A percentile compares a stretch with the other conserved stretches of the same genome.
These are phyloP conservation scores for Ephydatia muelleri DNA, from an alignment of 37 sponge, comb jelly and placozoan species.

Conservation along the genomic window DNA sequence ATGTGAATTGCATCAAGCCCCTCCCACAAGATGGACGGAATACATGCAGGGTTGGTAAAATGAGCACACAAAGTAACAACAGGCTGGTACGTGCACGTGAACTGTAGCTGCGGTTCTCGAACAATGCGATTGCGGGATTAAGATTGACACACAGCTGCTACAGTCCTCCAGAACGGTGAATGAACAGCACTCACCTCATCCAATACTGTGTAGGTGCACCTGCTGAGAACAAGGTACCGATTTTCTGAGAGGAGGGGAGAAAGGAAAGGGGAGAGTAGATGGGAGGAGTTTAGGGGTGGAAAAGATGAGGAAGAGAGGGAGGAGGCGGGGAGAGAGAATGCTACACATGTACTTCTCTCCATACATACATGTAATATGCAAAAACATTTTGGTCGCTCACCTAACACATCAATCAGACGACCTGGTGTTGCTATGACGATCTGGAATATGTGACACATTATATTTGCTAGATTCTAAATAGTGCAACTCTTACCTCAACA, in stretches of 20 bases:
- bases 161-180: neutral
- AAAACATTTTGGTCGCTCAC: slow-evolving; percentile 5
- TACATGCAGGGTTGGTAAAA: neutral
- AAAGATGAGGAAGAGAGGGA: neutral
- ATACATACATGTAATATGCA: neutral
- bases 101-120: too few species aligned
- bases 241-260: slow-evolving; percentile 49
- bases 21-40: neutral
- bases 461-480: neutral
- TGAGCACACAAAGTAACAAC: slow-evolving; percentile 1
- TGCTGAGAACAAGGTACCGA: slow-evolving; percentile 89
- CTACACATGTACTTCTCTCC: too few species aligned
- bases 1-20: neutral
- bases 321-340: neutral
- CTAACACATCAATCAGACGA: slow-evolving; percentile 95
- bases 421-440: slow-evolving; percentile 99
- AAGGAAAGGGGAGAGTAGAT: neutral
- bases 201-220: slow-evolving; percentile 96
- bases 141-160: too few species aligned
- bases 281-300: neutral
- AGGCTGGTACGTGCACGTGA: too few species aligned
- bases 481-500: slow-evolving; percentile 69
- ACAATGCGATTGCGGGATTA: too few species aligned
- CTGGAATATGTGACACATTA: slow-evolving; percentile 14
- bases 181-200: slow-evolving; percentile 80